Percentiles rank a stretch among this genome's conserved stretches.
phyloP scores from a whole-genome alignment of 2,797 vertebrate species.

The Hippocampus kuda region DNA sequence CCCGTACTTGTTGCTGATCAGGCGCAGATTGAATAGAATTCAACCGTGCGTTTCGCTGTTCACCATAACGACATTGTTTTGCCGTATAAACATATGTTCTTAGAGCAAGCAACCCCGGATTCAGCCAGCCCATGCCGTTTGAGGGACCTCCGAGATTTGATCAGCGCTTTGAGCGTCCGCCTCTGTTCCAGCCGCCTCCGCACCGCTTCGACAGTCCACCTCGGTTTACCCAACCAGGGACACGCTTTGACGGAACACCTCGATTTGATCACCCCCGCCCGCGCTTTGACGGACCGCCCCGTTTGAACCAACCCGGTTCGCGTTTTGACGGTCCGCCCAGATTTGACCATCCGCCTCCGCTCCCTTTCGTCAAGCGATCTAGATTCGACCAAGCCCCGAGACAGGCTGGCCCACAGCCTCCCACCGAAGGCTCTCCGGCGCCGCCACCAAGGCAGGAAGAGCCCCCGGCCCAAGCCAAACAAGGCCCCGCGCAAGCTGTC shows the following conservation, averaged over 20 bases:
- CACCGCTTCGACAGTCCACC: slow-evolving; percentile 72
- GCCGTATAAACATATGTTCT: not conserved
- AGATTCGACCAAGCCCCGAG: slow-evolving; percentile 51
- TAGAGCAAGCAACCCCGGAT: slow-evolving; percentile 4
- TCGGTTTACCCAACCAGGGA: slow-evolving; percentile 68
- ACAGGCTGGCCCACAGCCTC: slow-evolving; percentile 26
- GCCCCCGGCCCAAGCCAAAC: slow-evolving; percentile 31
- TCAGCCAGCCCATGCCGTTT: slow-evolving; percentile 14
- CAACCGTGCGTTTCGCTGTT: not conserved
- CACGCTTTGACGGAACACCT: slow-evolving; percentile 73
- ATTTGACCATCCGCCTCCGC: slow-evolving; percentile 65
- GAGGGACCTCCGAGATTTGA: slow-evolving; percentile 38
- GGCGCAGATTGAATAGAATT: not conserved
- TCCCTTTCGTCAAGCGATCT: slow-evolving; percentile 48
- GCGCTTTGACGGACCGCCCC: slow-evolving; percentile 62
- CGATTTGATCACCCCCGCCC: slow-evolving; percentile 69
- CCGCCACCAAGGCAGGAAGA: slow-evolving; percentile 34
- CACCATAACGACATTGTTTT: not conserved
- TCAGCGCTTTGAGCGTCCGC: slow-evolving; percentile 60
- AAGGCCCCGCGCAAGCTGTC: slow-evolving; percentile 16
- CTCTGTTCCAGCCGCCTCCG: slow-evolving; percentile 50
- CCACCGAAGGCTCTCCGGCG: slow-evolving; percentile 49
- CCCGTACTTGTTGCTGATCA: not conserved
- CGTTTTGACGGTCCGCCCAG: slow-evolving; percentile 65
- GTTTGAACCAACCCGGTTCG: slow-evolving; percentile 65